Evolutionary conservation across 37 sponge, comb jelly and placozoan genomes (phyloP).

Genomic region (Agelas oroides): DNA sequence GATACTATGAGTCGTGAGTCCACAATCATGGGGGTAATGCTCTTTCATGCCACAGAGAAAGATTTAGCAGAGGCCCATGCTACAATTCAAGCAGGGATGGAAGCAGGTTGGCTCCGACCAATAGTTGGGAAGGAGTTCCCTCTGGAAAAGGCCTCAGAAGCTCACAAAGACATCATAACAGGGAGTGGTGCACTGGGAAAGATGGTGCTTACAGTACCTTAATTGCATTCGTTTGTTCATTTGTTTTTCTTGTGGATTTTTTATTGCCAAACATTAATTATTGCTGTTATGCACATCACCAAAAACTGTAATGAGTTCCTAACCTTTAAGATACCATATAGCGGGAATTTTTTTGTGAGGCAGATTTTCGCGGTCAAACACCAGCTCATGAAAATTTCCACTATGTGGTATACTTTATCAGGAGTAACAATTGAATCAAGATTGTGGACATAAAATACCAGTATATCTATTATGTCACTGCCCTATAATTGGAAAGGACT

Average conservation of each 20-base stretch:
- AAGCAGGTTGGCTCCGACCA: constrained; percentile 81
- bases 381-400: no score
- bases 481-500: no score
- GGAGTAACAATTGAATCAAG: no score
- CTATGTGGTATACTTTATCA: no score
- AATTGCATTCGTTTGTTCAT: not conserved
- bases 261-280: not conserved
- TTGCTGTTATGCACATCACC: no score
- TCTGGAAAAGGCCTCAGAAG: constrained; percentile 72
- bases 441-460: no score
- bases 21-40: constrained; percentile 69
- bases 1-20: constrained; percentile 80
- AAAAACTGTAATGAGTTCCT: no score
- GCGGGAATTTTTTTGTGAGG: no score
- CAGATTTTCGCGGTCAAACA: no score
- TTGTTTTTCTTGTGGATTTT: not conserved
- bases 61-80: constrained; percentile 65
- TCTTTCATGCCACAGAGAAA: constrained; percentile 24
- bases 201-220: constrained; percentile 58
- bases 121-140: constrained; percentile 76
- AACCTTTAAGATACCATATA: no score
- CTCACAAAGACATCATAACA: constrained; percentile 76
- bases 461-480: no score
- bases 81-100: constrained; percentile 78
- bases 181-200: constrained; percentile 78